These are phyloP conservation scores for Girardinichthys multiradiatus DNA, from an alignment of 2,113 vertebrate genomes.

Conservation along the genomic window DNA sequence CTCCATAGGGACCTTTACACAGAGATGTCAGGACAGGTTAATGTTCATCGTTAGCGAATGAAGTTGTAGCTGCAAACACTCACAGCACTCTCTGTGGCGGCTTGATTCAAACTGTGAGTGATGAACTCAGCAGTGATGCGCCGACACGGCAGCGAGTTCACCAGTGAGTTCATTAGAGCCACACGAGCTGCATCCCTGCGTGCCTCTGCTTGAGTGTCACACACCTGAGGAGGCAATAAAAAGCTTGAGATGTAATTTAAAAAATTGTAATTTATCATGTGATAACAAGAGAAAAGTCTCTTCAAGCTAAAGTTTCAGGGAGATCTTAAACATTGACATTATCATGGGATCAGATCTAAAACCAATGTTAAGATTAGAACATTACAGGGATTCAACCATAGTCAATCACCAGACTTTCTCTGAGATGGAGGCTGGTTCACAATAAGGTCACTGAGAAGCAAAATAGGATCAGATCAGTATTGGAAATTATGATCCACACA, in stretches of 20 bases:
- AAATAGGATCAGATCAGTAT: conserved; percentile 43
- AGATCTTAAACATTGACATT: conserved; percentile 56
- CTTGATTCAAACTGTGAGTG: conserved; percentile 84
- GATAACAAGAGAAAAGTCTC: not conserved
- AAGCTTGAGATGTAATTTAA: not conserved
- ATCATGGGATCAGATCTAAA: conserved; percentile 61
- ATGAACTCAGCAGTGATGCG: conserved; percentile 88
- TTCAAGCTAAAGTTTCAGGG: not conserved
- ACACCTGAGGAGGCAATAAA: conserved; percentile 74
- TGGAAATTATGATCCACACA: not conserved
- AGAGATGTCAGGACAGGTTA: conserved; percentile 38
- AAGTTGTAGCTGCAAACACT: conserved; percentile 57
- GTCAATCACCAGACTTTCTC: conserved; percentile 56
- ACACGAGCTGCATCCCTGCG: conserved; percentile 89
- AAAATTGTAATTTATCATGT: not conserved
- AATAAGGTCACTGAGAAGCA: conserved; percentile 51
- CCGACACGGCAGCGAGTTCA: conserved; percentile 88
- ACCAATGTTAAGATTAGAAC: conserved; percentile 48
- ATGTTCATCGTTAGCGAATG: not conserved
- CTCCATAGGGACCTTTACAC: conserved; percentile 81
- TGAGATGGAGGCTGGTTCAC: conserved; percentile 51
- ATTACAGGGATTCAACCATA: conserved; percentile 57
- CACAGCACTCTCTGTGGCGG: conserved; percentile 83
- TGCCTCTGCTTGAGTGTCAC: conserved; percentile 88
- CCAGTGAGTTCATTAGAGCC: conserved; percentile 91